These are phyloP conservation scores for Oncorhynchus nerka DNA, from an alignment of 2,113 vertebrate genomes.

Conservation along the genomic window DNA sequence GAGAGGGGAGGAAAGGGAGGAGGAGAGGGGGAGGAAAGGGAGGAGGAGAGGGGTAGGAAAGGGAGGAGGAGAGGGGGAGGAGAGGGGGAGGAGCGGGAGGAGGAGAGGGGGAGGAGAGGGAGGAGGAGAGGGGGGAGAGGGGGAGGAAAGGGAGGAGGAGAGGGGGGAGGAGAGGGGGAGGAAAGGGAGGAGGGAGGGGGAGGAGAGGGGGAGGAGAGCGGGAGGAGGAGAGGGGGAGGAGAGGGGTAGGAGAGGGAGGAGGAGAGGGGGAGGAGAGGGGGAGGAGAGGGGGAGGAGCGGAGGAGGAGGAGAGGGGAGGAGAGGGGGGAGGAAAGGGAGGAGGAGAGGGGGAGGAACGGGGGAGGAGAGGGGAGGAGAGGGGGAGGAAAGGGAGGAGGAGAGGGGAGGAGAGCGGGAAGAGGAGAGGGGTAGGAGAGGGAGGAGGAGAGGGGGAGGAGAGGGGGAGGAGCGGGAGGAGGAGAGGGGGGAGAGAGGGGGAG, in stretches of 20 bases:
- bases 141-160: conserved; percentile 29
- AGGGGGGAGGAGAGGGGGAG: conserved; percentile 13
- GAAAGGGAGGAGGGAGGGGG: not conserved
- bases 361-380: conserved; percentile 22
- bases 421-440: conserved; percentile 2
- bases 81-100: conserved; percentile 10
- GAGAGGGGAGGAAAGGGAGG: conserved; percentile 1
- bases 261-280: conserved; percentile 4
- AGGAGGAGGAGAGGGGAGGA: conserved; percentile 16
- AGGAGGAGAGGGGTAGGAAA: conserved; percentile 6
- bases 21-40: conserved; percentile 2
- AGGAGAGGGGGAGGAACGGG: conserved; percentile 3
- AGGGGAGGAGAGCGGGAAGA: conserved; percentile 25
- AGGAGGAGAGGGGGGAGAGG: conserved; percentile 5
- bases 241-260: no score
- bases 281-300: not conserved
- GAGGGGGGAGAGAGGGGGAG: conserved; percentile 10
- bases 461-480: conserved; percentile 30
- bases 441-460: not conserved
- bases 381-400: conserved; percentile 28
- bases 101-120: not conserved
- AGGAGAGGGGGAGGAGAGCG: not conserved
- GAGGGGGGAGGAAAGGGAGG: not conserved
- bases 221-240: not conserved
- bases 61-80: conserved; percentile 23